Base-by-base conservation (phyloP, 1,140 invertebrate genomes). In the Dreissena polymorpha region DNA sequence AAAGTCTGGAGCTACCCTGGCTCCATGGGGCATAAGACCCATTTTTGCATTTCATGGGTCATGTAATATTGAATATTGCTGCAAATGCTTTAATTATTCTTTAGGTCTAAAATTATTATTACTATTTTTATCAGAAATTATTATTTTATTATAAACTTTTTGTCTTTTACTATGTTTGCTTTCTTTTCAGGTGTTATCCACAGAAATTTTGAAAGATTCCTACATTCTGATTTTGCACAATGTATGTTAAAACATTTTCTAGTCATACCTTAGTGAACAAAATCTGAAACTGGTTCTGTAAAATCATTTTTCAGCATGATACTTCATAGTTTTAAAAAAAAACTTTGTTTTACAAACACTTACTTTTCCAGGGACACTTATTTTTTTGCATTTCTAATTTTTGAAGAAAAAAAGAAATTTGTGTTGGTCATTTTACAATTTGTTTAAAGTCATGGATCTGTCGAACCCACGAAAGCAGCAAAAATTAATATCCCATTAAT, bases 201-300 rank as follows among this genome's bases (percentile, higher is more conserved):
- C 90, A 78, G 93, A 94, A 86, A 92, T 94, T 16, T 85, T 94
- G 12, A n/a, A 90, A 50, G 86, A 92, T 65, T 87, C 91, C 10
- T 77, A 88, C n/a, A 93, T 94, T 60, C 87, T 94, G n/a, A 93
- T 94, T 70, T 74, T 94, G 10, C 94, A 94, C 86, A 87, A 88
- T 83, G 93, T 93, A 86, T 88, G 92, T 91, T 8, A 29, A 50
- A 6, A 39, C 14, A 85, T 50, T 25, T 51, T 63, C 60, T 70
- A 16, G 70, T 1, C 14, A 57, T 63, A n/a, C 57, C 23, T 6
- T 6, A 5, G 18, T 63, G 10, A n/a, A n/a, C 23, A 23, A 2
- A n/a, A 12, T n/a, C 6, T 63, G 23, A n/a, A 63, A n/a, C 18
- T n/a, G n/a, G n/a, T n/a, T n/a, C n/a, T n/a, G n/a, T n/a, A n/a